These are phyloP conservation scores for Thymelicus acteon DNA, from an alignment of 2,888 invertebrate genomes.

Conservation along the genomic window DNA sequence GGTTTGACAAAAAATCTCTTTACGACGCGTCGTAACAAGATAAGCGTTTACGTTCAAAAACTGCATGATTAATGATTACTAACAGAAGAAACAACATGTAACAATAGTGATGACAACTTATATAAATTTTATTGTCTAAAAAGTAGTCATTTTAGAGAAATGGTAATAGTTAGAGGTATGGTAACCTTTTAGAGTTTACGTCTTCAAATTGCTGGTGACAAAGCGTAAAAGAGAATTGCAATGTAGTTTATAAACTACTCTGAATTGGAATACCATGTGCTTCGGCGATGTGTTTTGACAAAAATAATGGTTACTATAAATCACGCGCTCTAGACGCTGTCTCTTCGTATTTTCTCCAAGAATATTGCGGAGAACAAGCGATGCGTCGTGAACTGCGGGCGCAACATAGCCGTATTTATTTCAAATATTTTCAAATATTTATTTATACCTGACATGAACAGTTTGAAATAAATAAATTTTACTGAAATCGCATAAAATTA, in stretches of 20 bases:
- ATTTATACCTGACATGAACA: conserved; percentile 19
- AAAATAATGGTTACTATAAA: conserved; percentile 36
- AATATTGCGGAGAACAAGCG: conserved; percentile 30
- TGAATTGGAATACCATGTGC: conserved; percentile 30
- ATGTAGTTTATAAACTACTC: conserved; percentile 22
- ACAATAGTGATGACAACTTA: no score
- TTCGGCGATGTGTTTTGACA: conserved; percentile 29
- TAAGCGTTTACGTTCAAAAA: no score
- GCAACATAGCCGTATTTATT: conserved; percentile 42
- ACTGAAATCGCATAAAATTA: no score
- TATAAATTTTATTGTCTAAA: no score
- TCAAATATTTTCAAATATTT: conserved; percentile 37
- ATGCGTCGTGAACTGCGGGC: conserved; percentile 35
- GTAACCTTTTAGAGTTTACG: no score
- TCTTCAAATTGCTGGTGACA: neutral
- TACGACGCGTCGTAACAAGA: no score
- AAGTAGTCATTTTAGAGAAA: no score
- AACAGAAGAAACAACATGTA: no score
- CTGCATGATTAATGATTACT: no score
- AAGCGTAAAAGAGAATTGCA: neutral
- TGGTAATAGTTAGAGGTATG: no score
- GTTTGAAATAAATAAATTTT: neutral
- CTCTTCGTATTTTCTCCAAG: conserved; percentile 33
- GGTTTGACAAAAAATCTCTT: no score
- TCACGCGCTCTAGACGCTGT: conserved; percentile 33